Percentiles rank a stretch among this genome's conserved stretches.
phyloP scores from a whole-genome alignment of 2,888 invertebrate species.

The Beris chalybata region DNA sequence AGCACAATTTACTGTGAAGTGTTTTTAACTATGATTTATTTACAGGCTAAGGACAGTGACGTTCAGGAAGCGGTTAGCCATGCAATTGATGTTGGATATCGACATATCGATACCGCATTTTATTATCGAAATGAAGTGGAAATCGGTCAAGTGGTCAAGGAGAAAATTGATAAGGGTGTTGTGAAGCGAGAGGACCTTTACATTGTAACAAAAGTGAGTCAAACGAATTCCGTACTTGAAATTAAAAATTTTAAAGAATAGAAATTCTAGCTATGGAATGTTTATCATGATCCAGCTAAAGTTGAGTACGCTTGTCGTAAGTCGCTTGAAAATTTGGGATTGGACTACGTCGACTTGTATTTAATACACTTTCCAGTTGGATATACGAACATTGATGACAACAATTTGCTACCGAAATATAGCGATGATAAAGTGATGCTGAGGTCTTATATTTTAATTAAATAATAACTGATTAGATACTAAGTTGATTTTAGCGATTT shows the following conservation, averaged over 20 bases:
- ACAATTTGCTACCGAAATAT: constrained; percentile 42
- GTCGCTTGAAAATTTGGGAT: constrained; percentile 65
- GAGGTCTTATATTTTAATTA: constrained; percentile 42
- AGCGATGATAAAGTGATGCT: constrained; percentile 36
- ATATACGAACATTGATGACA: constrained; percentile 57
- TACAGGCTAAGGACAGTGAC: constrained; percentile 67
- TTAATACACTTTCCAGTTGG: constrained; percentile 83
- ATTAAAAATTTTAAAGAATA: not conserved
- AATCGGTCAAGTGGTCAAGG: constrained; percentile 66
- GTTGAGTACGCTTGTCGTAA: constrained; percentile 65
- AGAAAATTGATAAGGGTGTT: constrained; percentile 65
- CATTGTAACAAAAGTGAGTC: constrained; percentile 60
- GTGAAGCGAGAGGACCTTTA: constrained; percentile 70
- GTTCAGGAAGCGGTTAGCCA: constrained; percentile 67
- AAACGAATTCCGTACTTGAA: not conserved
- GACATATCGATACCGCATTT: constrained; percentile 67
- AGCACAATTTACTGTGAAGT: not conserved
- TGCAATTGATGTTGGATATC: constrained; percentile 73
- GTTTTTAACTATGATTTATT: constrained; percentile 36
- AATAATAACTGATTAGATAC: too few species aligned
- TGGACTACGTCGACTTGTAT: constrained; percentile 78
- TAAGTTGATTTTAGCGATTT: constrained; percentile 58
- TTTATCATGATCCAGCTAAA: constrained; percentile 62
- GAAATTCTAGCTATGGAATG: constrained; percentile 47
- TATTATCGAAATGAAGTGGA: constrained; percentile 71